Evolutionary conservation across 2,888 invertebrate genomes (phyloP), one percentile per base, ranked within the genome.

Genomic region (Nomada flava): DNA sequence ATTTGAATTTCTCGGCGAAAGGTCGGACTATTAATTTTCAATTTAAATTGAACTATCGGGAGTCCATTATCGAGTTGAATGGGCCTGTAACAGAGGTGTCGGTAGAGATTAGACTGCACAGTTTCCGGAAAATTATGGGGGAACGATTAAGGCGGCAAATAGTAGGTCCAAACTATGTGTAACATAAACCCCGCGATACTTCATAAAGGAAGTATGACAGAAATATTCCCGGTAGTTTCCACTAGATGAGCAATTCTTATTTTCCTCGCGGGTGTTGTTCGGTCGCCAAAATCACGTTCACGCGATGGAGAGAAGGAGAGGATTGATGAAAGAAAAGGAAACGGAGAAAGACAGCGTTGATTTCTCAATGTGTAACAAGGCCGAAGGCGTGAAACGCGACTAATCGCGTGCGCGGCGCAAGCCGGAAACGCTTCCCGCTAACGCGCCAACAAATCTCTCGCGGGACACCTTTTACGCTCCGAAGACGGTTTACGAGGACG

Each of bases 371-470:
- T 64, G 75, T 83, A 83, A 83, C 83, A 79, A 84, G 79, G 79
- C 60, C 57, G 57, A 82, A 85, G 62, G 79, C 77, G 70, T 77
- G 79, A 83, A 86, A 79, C 68, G 71, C 65, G 67, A 70, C 59
- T 64, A 59, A 74, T 69, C 74, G 79, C 81, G 69, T 62, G 57
- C 65, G 71, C 79, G 79, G 71, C 68, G 60, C 63, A 78, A 86
- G 60, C 70, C 79, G 86, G 86, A 86, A 85, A 77, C 70, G 83
- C 69, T 86, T 85, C 67, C 53, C 73, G 67, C 73, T 85, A 85
- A 85, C 85, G 74, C 79, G 76, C 67, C 77, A 83, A 86, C 75
- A 85, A 85, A 85, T 85, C 86, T 85, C 72, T 75, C 71, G 64
- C 81, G 74, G 59, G 83, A 85, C 72, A 86, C 69, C 74, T 79